Base-by-base conservation (phyloP, 2,113 vertebrate genomes). In the Pogona vitticeps region DNA sequence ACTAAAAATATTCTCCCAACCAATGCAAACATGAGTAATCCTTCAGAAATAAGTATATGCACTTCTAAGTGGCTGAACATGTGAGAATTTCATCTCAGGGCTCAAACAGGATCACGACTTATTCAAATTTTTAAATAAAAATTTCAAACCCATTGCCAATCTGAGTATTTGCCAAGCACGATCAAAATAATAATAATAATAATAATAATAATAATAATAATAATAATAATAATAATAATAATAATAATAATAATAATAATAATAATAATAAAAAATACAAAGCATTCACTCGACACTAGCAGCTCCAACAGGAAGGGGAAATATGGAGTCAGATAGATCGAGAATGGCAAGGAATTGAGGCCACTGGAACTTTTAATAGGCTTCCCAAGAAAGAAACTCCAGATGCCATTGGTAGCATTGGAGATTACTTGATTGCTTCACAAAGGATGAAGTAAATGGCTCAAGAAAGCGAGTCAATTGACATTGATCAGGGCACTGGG, bases 261-360 rank as follows among this genome's bases (percentile, higher is more conserved):
- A 88, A 87, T 40, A 65, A 1, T 73, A 20, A 73, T 38, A 63
- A 91, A 79, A 90, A 40, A 8, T 14, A 20, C 78, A 59, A 61
- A 86, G 40, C 90, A 56, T 92, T 95, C 89, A 40, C 75, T 46
- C n/a, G 93, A 91, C 86, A 90, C 81, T 90, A 17, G 33, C 33
- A 61, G 77, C 58, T 63, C n/a, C 21, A 40, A n/a, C n/a, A n/a
- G n/a, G n/a, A n/a, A n/a, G n/a, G n/a, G n/a, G n/a, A n/a, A n/a
- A n/a, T n/a, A n/a, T n/a, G 59, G 3, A 42, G 40, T 28, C 21
- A 76, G 21, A 26, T 76, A 31, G 42, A 8, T 77, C 56, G 6
- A 13, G 72, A 3, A 2, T 36, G 31, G 20, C 10, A 36, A 14
- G 40, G 5, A 36, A 13, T 61, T 31, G 21, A 12, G 61, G 61